Conservation (phyloP, 2,888 invertebrate genomes). For the Athripsodes cinereus region DNA sequence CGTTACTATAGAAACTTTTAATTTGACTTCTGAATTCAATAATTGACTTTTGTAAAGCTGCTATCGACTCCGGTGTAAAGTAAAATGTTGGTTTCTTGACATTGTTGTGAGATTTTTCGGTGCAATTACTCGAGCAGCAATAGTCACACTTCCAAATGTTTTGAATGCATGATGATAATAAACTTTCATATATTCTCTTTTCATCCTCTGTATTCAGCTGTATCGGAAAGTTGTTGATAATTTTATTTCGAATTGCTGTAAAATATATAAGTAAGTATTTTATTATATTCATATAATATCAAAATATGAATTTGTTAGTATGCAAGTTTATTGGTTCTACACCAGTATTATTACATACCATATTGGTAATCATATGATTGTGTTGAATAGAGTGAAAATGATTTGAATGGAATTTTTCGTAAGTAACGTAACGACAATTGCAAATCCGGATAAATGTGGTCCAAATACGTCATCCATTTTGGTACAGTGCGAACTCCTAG, state of each 20-base stretch:
- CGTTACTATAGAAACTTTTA: constrained; percentile 7
- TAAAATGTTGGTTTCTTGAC: constrained; percentile 9
- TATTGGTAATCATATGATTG: neutral
- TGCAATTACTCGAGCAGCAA: neutral
- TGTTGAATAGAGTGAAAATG: neutral
- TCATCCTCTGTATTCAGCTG: constrained; percentile 9
- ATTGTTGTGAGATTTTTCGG: neutral
- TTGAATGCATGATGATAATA: neutral
- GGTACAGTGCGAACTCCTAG: neutral
- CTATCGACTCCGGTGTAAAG: constrained; percentile 11
- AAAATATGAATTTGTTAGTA: too few relatives aligned
- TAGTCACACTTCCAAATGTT: constrained; percentile 7
- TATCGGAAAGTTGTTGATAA: neutral
- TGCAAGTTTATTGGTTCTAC: too few relatives aligned
- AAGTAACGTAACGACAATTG: neutral
- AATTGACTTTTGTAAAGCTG: constrained; percentile 8
- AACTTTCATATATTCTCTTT: constrained; percentile 7
- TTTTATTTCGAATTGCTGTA: neutral
- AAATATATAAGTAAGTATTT: too few relatives aligned
- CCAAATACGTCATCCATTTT: neutral
- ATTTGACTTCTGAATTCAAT: constrained; percentile 16
- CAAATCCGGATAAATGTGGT: neutral
- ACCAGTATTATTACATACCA: too few relatives aligned
- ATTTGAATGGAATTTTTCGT: neutral
- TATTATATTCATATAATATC: too few relatives aligned